A percentile compares a stretch with the other conserved stretches of the same genome.
These are phyloP conservation scores for Xestia sexstrigata DNA, from an alignment of 2,888 invertebrate species.

Conservation along the genomic window DNA sequence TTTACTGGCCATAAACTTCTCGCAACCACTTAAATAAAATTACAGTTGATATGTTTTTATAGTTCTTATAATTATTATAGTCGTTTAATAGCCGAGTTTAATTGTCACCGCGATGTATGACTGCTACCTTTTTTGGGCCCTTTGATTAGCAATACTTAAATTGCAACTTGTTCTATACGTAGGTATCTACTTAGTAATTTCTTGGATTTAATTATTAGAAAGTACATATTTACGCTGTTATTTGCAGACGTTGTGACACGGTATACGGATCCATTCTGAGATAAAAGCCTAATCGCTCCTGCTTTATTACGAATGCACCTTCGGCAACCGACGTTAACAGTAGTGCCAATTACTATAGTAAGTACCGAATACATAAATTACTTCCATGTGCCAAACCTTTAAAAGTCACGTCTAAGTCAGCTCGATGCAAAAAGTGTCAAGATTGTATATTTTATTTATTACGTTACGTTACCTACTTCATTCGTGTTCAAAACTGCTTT, in stretches of 20 bases:
- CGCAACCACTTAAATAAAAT: slow-evolving; percentile 58
- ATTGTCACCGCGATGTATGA: slow-evolving; percentile 16
- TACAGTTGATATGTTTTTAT: slow-evolving; percentile 43
- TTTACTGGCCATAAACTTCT: slow-evolving; percentile 48
- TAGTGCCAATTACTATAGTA: slow-evolving; percentile 45
- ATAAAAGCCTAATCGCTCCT: background rate
- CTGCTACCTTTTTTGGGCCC: slow-evolving; percentile 1
- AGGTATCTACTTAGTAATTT: background rate
- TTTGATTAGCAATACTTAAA: background rate
- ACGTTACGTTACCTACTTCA: slow-evolving; percentile 16
- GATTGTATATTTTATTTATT: slow-evolving; percentile 54
- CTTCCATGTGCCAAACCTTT: slow-evolving; percentile 46
- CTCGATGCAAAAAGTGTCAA: slow-evolving; percentile 54
- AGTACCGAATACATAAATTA: background rate
- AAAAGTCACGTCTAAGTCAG: slow-evolving; percentile 48
- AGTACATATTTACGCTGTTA: background rate
- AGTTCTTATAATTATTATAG: slow-evolving; percentile 37
- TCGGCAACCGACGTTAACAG: background rate
- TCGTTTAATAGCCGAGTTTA: slow-evolving; percentile 35
- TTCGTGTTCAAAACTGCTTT: slow-evolving; percentile 48
- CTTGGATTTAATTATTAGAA: background rate
- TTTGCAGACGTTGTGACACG: background rate
- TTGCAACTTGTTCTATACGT: background rate
- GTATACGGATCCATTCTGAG: background rate
- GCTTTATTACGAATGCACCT: background rate